These are phyloP conservation scores for Phenganax subtilis DNA, from an alignment of 92 coral and sea anemone genomes.

Conservation along the genomic window DNA sequence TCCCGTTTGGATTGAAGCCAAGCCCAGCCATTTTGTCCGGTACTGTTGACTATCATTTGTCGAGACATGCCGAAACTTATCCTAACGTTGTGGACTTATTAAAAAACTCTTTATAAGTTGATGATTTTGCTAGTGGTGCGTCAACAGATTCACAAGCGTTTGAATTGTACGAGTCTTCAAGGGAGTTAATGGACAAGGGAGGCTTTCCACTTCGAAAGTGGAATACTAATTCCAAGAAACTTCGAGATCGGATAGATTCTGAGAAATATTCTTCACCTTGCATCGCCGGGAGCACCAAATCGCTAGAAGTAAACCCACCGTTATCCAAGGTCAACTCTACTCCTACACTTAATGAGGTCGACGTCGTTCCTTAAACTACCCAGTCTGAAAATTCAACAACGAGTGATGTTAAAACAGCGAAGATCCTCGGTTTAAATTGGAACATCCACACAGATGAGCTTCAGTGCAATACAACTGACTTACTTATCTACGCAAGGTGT, in stretches of 20 bases:
- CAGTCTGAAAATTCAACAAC: too few species aligned
- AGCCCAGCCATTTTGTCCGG: conserved; percentile 3
- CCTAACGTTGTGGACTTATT: neutral
- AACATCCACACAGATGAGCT: too few species aligned
- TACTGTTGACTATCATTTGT: conserved; percentile 1
- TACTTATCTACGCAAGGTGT: too few species aligned
- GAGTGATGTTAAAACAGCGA: too few species aligned
- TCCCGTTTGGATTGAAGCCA: conserved; percentile 13
- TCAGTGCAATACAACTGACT: too few species aligned
- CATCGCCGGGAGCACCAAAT: too few species aligned
- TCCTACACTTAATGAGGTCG: too few species aligned
- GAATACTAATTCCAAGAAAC: conserved; percentile 3
- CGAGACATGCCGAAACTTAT: neutral
- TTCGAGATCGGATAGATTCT: neutral
- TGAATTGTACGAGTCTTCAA: neutral
- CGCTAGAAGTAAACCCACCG: too few species aligned
- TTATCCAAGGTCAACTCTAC: too few species aligned
- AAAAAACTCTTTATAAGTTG: neutral
- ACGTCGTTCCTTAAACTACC: too few species aligned
- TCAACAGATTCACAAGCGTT: neutral
- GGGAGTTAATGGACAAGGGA: neutral
- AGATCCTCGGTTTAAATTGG: too few species aligned
- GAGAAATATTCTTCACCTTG: too few species aligned
- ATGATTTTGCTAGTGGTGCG: conserved; percentile 13
- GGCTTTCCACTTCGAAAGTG: conserved; percentile 9